A percentile compares a stretch with the other conserved stretches of the same genome.
phyloP scores from a whole-genome alignment of 2,113 vertebrate genomes.

The Lagenorhynchus albirostris region DNA sequence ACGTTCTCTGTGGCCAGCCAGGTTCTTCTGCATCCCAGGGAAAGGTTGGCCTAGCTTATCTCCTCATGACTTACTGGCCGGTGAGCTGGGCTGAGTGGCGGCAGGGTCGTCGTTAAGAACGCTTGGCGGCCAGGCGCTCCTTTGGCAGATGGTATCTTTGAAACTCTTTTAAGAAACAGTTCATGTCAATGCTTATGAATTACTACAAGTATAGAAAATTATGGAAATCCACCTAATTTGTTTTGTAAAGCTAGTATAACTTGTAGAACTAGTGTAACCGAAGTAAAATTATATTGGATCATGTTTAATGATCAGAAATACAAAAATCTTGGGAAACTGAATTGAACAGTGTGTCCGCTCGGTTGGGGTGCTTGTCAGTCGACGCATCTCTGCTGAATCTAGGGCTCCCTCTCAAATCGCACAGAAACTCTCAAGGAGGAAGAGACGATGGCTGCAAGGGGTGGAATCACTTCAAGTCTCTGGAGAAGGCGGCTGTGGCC shows the following conservation, averaged over 20 bases:
- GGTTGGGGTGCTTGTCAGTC: not conserved
- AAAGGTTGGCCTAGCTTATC: not conserved
- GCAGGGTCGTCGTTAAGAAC: not conserved
- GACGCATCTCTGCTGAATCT: no score
- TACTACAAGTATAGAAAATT: not conserved
- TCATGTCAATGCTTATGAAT: not conserved
- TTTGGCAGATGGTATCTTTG: not conserved
- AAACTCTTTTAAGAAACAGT: not conserved
- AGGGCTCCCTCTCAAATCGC: not conserved
- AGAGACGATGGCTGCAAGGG: not conserved
- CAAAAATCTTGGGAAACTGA: not conserved
- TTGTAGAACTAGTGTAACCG: not conserved
- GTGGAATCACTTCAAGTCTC: not conserved
- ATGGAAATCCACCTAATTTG: not conserved
- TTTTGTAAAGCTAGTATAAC: not conserved
- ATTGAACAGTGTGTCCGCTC: not conserved
- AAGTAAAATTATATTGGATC: not conserved
- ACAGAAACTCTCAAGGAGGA: not conserved
- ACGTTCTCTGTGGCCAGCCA: not conserved
- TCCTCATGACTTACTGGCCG: no score
- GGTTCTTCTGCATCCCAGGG: not conserved
- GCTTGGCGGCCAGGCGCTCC: not conserved
- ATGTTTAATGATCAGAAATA: not conserved
- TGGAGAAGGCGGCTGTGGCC: accelerated
- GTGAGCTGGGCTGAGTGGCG: no score